phyloP scores from a whole-genome alignment of 2,113 vertebrate genomes.

The Anarhynchus alexandrinus region DNA sequence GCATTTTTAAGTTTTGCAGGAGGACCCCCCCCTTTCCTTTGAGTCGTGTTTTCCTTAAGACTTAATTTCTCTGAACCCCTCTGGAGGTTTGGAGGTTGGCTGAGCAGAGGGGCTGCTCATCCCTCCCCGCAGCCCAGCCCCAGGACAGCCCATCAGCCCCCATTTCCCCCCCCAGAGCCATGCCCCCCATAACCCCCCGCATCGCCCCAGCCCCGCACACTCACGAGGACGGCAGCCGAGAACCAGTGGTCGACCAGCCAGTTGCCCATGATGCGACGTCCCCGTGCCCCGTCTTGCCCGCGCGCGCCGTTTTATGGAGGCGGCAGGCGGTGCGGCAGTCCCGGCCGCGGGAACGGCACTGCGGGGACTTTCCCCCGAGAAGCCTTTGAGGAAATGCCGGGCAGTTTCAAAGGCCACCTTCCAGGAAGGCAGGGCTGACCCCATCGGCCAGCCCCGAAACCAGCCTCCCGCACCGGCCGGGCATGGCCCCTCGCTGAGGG shows the following conservation, averaged over 20 bases:
- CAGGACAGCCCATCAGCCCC: not conserved
- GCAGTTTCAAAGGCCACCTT: not conserved
- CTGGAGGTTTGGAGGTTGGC: rapidly evolving
- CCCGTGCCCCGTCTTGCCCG: rapidly evolving
- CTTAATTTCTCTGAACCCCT: not conserved
- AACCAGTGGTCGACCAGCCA: slow-evolving; percentile 86
- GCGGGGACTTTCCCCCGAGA: slow-evolving; percentile 51
- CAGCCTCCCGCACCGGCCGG: rapidly evolving
- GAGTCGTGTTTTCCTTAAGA: not conserved
- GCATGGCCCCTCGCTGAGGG: rapidly evolving
- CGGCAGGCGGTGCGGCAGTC: not conserved
- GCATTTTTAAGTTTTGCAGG: not conserved
- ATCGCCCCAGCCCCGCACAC: not conserved
- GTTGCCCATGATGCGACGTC: slow-evolving; percentile 74
- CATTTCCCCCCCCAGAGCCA: rapidly evolving
- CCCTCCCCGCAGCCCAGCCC: not conserved
- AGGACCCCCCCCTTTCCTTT: not conserved
- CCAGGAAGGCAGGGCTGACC: not conserved
- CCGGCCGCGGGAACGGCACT: not conserved
- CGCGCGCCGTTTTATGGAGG: not conserved
- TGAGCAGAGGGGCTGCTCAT: not conserved
- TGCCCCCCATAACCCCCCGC: rapidly evolving
- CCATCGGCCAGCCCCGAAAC: rapidly evolving
- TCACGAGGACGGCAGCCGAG: slow-evolving; percentile 80
- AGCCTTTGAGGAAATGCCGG: slow-evolving; percentile 48